These are phyloP conservation scores for Rhabdornis inornatus DNA, from an alignment of 2,113 vertebrate genomes.

Conservation along the genomic window DNA sequence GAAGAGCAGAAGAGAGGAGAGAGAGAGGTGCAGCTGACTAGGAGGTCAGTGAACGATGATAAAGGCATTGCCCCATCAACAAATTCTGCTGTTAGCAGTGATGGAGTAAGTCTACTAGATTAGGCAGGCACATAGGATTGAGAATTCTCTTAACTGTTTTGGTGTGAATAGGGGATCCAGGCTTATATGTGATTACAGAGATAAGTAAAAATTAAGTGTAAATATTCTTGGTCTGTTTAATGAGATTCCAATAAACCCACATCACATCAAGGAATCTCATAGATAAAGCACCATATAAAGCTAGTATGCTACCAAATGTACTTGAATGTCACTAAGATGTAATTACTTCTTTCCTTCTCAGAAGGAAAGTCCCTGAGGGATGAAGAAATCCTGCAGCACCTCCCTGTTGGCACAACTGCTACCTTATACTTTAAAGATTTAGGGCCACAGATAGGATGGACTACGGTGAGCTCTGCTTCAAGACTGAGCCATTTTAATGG, in stretches of 20 bases:
- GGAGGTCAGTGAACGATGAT: not conserved
- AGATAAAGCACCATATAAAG: not conserved
- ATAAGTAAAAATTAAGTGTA: not conserved
- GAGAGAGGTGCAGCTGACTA: not conserved
- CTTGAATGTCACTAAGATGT: slow-evolving; percentile 2
- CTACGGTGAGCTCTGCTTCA: slow-evolving; percentile 75
- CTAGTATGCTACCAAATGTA: not conserved
- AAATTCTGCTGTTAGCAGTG: not conserved
- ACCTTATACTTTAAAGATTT: slow-evolving; percentile 87
- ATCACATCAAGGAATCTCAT: not conserved
- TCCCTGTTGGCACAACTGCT: slow-evolving; percentile 84
- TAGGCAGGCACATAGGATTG: not conserved
- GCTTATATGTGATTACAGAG: not conserved
- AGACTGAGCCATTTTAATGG: not conserved
- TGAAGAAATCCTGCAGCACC: slow-evolving; percentile 81
- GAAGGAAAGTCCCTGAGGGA: slow-evolving; percentile 82
- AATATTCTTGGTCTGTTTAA: not conserved
- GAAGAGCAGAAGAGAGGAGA: not conserved
- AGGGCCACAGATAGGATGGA: slow-evolving; percentile 89
- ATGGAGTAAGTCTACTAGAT: not conserved
- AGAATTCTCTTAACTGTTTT: not conserved
- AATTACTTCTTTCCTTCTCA: slow-evolving; percentile 66
- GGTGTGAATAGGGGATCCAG: not conserved
- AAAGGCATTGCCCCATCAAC: not conserved
- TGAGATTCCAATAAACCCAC: not conserved